Percentiles rank a stretch among this genome's conserved stretches.
These are phyloP conservation scores for Hypercompe scribonia DNA, from an alignment of 2,888 invertebrate genomes.

Conservation along the genomic window DNA sequence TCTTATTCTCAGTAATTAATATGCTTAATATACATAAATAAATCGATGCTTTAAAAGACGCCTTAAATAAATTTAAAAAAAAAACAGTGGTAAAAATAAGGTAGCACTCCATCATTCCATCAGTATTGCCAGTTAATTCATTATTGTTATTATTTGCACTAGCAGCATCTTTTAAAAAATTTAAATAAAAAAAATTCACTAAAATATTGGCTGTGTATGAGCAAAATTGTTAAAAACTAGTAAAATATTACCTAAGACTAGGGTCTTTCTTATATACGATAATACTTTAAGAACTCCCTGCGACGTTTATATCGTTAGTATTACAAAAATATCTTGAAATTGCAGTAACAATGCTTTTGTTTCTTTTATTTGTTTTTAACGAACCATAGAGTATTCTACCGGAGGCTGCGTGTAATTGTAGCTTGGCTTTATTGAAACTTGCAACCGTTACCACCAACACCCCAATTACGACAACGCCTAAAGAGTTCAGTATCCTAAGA, in stretches of 20 bases:
- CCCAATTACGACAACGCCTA: not conserved
- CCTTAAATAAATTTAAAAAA: conserved; percentile 46
- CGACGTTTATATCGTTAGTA: conserved; percentile 50
- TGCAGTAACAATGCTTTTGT: conserved; percentile 65
- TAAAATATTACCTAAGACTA: conserved; percentile 80
- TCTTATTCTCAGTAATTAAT: conserved; percentile 48
- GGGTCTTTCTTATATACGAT: conserved; percentile 73
- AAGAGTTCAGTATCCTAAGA: not conserved
- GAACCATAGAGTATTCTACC: conserved; percentile 16
- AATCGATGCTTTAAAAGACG: conserved; percentile 53
- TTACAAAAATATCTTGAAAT: conserved; percentile 71
- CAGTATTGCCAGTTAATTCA: conserved; percentile 49
- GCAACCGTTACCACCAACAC: not conserved
- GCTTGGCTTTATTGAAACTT: not conserved
- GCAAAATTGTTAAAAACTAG: conserved; percentile 73
- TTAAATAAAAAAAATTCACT: conserved; percentile 44
- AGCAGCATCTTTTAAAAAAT: conserved; percentile 42
- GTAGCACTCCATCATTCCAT: conserved; percentile 52
- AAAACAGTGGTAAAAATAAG: conserved; percentile 53
- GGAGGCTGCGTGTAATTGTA: conserved; percentile 18
- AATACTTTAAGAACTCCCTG: conserved; percentile 66
- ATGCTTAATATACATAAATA: conserved; percentile 54
- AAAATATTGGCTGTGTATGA: conserved; percentile 70
- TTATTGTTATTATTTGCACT: conserved; percentile 31
- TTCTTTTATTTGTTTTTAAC: not conserved